These are phyloP conservation scores for Hydrolagus affinis DNA, from an alignment of 2,113 vertebrate species.

Conservation along the genomic window DNA sequence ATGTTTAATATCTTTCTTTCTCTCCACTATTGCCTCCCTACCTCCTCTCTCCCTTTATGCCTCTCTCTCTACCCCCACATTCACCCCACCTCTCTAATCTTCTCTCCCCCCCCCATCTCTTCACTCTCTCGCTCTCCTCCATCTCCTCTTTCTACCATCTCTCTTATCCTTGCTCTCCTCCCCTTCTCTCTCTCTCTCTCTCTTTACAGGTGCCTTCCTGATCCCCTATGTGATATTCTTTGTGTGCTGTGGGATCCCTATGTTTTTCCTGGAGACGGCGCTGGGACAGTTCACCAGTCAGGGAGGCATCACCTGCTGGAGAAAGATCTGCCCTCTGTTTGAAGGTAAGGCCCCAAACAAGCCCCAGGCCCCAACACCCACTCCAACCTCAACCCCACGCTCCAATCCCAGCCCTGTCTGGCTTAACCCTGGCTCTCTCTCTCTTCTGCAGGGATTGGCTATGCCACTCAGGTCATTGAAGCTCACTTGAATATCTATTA, in stretches of 20 bases:
- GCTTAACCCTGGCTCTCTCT: not conserved
- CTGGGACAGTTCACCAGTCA: conserved; percentile 94
- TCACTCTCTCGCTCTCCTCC: no score
- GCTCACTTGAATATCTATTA: conserved; percentile 94
- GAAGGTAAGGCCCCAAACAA: conserved; percentile 64
- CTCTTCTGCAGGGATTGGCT: conserved; percentile 76
- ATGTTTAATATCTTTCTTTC: not conserved
- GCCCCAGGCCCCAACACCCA: no score
- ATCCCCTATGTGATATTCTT: conserved; percentile 97
- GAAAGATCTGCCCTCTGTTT: conserved; percentile 91
- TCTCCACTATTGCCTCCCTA: not conserved
- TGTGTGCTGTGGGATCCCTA: conserved; percentile 93
- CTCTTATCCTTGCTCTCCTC: no score
- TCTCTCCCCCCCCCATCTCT: no score
- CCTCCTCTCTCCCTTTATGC: conserved; percentile 5
- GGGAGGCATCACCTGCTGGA: conserved; percentile 97
- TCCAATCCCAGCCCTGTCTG: no score
- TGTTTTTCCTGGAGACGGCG: conserved; percentile 96
- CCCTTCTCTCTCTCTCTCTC: conserved; percentile 25
- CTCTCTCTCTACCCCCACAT: no score
- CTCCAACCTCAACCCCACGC: no score
- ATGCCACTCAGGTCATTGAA: conserved; percentile 94
- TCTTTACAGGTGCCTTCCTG: conserved; percentile 81
- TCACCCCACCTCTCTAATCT: no score
- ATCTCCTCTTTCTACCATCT: no score